These are phyloP conservation scores for Discoglossus pictus DNA, from an alignment of 2,797 vertebrate species.

Conservation along the genomic window DNA sequence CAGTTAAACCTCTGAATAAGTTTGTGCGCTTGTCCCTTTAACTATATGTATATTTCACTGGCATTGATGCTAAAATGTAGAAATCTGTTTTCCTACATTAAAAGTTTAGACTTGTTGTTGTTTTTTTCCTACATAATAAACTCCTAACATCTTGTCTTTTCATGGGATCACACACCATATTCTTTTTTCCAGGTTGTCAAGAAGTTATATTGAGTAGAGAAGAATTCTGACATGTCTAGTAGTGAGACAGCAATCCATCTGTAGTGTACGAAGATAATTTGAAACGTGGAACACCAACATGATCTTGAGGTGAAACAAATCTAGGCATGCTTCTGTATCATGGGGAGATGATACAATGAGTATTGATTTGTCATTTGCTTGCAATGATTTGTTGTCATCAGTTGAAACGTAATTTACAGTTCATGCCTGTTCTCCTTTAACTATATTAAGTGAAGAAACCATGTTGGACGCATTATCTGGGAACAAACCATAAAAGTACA, in stretches of 20 bases:
- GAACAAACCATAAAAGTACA: too few species aligned
- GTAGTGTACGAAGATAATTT: constrained; percentile 26
- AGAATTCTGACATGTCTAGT: constrained; percentile 31
- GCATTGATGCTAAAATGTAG: neutral
- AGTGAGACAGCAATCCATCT: constrained; percentile 16
- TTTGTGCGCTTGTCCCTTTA: too few species aligned
- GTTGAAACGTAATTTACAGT: too few species aligned
- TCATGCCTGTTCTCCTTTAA: too few species aligned
- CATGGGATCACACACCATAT: constrained; percentile 36
- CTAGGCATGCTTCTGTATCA: neutral
- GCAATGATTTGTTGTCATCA: too few species aligned
- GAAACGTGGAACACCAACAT: neutral
- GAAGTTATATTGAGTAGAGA: constrained; percentile 30
- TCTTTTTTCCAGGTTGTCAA: constrained; percentile 23
- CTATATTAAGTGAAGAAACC: too few species aligned
- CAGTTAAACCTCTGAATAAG: too few species aligned
- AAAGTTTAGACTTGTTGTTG: neutral
- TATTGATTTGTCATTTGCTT: too few species aligned
- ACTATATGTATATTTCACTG: too few species aligned
- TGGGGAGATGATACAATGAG: too few species aligned
- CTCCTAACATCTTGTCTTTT: constrained; percentile 35
- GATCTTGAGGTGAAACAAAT: neutral
- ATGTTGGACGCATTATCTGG: too few species aligned
- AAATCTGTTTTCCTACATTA: neutral
- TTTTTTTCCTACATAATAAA: constrained; percentile 37